Conservation (phyloP, 2,888 invertebrate species). For the Drosophila stalkeri region DNA sequence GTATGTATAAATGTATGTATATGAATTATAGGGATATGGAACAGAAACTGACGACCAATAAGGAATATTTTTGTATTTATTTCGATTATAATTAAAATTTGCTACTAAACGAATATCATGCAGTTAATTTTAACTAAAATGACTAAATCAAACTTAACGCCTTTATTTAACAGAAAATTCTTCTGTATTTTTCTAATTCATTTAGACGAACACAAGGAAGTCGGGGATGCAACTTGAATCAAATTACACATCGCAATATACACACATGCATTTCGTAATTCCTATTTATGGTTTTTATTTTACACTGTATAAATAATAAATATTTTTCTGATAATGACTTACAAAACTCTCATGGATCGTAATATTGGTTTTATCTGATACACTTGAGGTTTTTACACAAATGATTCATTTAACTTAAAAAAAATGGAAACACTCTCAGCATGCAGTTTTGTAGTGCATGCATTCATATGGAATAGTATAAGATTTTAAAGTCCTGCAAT, state of each 20-base stretch:
- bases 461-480: constrained; percentile 4
- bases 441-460: neutral
- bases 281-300: constrained; percentile 7
- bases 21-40: constrained; percentile 31
- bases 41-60: constrained; percentile 32
- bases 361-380: neutral
- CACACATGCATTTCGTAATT: neutral
- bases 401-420: neutral
- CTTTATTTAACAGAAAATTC: constrained; percentile 8
- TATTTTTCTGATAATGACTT: neutral
- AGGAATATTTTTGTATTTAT: constrained; percentile 14
- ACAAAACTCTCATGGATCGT: constrained; percentile 3
- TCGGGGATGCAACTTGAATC: constrained; percentile 8
- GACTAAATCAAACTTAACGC: constrained; percentile 12
- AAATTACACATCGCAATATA: constrained; percentile 9
- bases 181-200: constrained; percentile 4
- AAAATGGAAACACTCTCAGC: constrained; percentile 3
- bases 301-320: constrained; percentile 5
- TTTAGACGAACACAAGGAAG: constrained; percentile 13
- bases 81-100: constrained; percentile 6
- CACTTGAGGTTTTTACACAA: neutral
- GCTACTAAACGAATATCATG: constrained; percentile 41
- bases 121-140: constrained; percentile 22
- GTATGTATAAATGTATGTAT: constrained; percentile 21
- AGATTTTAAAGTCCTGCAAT: constrained; percentile 8